Evolutionary conservation across 2,888 invertebrate genomes (phyloP).

Genomic region (Tiliacea aurago): DNA sequence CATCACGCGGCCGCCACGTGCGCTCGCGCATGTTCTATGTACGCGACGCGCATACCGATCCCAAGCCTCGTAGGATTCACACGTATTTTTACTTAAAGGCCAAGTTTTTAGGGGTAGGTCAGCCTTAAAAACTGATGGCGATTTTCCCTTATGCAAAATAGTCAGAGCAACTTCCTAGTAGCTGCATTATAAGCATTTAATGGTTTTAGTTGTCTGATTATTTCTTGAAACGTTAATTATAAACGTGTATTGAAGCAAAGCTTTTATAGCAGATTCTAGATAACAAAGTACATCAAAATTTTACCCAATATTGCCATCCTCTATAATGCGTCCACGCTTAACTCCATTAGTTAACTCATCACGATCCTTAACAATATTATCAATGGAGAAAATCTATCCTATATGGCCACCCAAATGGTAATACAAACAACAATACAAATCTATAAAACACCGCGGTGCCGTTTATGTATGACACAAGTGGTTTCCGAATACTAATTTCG

Average conservation of each 20-base stretch:
- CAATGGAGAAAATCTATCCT: slow-evolving; percentile 57
- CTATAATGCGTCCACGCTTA: neutral
- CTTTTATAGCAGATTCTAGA: neutral
- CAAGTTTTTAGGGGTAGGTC: slow-evolving; percentile 6
- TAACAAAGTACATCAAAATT: neutral
- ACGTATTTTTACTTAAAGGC: slow-evolving; percentile 41
- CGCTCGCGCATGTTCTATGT: slow-evolving; percentile 70
- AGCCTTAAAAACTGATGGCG: neutral
- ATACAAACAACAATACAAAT: slow-evolving; percentile 57
- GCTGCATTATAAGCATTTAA: neutral
- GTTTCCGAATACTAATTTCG: slow-evolving; percentile 63
- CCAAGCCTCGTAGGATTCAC: slow-evolving; percentile 54
- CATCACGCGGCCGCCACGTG: slow-evolving; percentile 82
- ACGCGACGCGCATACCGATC: slow-evolving; percentile 67
- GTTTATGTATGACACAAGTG: slow-evolving; percentile 49
- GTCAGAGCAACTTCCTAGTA: neutral
- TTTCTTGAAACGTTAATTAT: neutral
- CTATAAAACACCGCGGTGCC: slow-evolving; percentile 46
- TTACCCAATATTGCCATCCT: neutral
- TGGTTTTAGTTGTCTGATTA: neutral
- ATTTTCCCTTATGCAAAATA: neutral
- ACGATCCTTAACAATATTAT: slow-evolving; percentile 67
- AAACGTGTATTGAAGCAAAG: neutral
- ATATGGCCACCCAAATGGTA: slow-evolving; percentile 49
- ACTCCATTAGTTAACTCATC: slow-evolving; percentile 39